Evolutionary conservation across 2,113 vertebrate genomes (phyloP).

Genomic region (Cacatua alba): DNA sequence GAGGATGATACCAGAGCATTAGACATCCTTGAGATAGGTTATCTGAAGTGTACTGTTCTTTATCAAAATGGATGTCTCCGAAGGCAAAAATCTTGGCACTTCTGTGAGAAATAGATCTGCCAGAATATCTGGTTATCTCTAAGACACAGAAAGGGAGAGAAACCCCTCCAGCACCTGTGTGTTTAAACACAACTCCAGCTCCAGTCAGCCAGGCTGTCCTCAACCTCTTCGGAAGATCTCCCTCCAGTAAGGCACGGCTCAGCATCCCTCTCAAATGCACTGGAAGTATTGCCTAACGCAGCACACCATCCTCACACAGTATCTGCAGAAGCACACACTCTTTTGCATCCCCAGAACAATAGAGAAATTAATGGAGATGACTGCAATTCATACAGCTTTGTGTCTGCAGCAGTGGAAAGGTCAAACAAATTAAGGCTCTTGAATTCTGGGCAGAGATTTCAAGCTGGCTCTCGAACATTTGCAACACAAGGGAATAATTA

Average conservation of each 20-base stretch:
- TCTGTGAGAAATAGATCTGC: not conserved
- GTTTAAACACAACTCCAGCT: not conserved
- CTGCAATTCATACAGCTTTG: conserved; percentile 43
- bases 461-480: conserved; percentile 54
- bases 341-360: conserved; percentile 50
- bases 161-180: not conserved
- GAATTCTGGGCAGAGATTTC: conserved; percentile 65
- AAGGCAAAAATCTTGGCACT: not conserved
- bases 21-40: not conserved
- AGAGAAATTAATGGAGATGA: conserved; percentile 53
- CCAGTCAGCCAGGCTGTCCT: not conserved
- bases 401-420: conserved; percentile 63
- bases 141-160: not conserved
- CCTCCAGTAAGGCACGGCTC: not conserved
- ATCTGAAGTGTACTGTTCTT: not conserved
- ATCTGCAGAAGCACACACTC: not conserved
- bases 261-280: not conserved
- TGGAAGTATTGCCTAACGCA: not conserved
- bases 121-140: not conserved
- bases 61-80: not conserved
- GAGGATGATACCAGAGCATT: not conserved
- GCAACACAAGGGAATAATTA: conserved; percentile 68
- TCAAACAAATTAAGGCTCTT: conserved; percentile 67
- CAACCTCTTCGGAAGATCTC: not conserved
- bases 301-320: not conserved